phyloP scores from a whole-genome alignment of 2,888 invertebrate species.

The Megastigmus dorsalis region DNA sequence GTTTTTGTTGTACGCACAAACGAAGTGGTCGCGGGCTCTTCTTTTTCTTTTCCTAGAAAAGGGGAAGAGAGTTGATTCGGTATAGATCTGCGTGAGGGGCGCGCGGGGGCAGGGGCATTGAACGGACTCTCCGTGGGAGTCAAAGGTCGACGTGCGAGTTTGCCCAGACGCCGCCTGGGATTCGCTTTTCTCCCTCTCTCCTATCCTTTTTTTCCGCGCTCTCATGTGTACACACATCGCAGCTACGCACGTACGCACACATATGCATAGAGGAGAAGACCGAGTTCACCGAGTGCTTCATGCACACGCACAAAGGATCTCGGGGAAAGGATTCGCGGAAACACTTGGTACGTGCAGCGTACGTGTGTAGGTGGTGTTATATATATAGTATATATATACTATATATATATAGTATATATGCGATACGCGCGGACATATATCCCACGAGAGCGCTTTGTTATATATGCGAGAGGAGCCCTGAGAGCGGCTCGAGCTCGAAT shows the following conservation, averaged over 20 bases:
- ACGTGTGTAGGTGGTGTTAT: too few relatives aligned
- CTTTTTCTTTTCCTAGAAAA: not conserved
- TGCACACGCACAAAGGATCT: not conserved
- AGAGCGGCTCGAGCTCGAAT: not conserved
- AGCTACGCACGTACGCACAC: not conserved
- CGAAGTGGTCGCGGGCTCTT: not conserved
- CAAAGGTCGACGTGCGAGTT: constrained; percentile 27
- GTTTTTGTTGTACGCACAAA: too few relatives aligned
- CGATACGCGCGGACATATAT: not conserved
- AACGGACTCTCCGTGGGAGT: constrained; percentile 28
- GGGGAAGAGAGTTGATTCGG: constrained; percentile 1
- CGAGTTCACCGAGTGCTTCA: too few relatives aligned
- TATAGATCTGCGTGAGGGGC: too few relatives aligned
- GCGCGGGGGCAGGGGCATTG: constrained; percentile 12
- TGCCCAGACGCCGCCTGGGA: constrained; percentile 17
- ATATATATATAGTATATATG: too few relatives aligned
- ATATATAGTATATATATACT: too few relatives aligned
- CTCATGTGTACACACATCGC: not conserved
- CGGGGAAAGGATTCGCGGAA: not conserved
- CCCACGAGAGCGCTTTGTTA: constrained; percentile 20
- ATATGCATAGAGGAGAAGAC: too few relatives aligned
- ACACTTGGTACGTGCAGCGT: too few relatives aligned
- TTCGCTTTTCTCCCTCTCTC: not conserved
- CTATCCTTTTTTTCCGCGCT: not conserved
- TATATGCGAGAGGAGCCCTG: not conserved